Evolutionary conservation across 2,113 vertebrate species (phyloP).

Genomic region (Mola mola): DNA sequence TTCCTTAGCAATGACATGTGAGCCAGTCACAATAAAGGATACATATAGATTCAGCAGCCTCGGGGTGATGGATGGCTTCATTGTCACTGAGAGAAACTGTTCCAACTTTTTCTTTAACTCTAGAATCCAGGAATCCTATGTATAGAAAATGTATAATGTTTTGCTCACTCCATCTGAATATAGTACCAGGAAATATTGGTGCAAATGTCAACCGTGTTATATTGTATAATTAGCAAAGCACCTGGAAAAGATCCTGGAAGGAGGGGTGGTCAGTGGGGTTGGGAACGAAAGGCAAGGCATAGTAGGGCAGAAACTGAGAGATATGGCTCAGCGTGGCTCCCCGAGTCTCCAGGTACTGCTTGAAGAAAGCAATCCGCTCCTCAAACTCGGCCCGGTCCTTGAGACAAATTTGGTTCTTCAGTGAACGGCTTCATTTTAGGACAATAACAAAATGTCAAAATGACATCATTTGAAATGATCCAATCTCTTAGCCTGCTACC

Average conservation of each 20-base stretch:
- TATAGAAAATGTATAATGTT: neutral
- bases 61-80: conserved; percentile 86
- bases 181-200: too few species aligned
- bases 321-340: conserved; percentile 91
- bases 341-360: conserved; percentile 90
- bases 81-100: conserved; percentile 84
- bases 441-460: neutral
- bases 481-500: too few species aligned
- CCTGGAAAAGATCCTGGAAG: conserved; percentile 95
- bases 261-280: conserved; percentile 90
- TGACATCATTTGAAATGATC: too few species aligned
- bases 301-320: conserved; percentile 93
- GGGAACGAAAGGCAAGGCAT: conserved; percentile 94
- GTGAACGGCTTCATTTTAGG: neutral
- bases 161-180: too few species aligned
- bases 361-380: conserved; percentile 87
- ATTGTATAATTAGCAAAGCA: too few species aligned
- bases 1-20: neutral
- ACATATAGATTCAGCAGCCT: conserved; percentile 91
- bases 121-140: conserved; percentile 91
- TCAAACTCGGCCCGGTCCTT: conserved; percentile 88
- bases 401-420: conserved; percentile 17
- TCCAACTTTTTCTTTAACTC: conserved; percentile 88
- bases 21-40: conserved; percentile 83
- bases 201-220: too few species aligned